These are phyloP conservation scores for Pongo abelii DNA, from an alignment of 2,113 vertebrate species.

Conservation along the genomic window DNA sequence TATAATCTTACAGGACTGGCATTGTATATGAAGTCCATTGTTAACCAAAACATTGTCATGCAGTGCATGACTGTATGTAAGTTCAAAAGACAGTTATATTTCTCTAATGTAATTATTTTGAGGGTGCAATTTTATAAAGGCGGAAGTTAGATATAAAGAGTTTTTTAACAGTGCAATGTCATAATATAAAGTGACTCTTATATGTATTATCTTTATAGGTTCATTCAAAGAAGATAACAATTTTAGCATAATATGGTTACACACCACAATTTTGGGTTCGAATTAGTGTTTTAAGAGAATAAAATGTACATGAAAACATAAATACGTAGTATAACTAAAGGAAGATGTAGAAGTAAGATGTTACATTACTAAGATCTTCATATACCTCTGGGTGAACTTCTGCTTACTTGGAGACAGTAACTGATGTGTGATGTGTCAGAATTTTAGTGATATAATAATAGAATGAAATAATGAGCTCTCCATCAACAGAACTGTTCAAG, in stretches of 20 bases:
- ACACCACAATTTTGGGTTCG: not conserved
- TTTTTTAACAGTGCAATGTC: not conserved
- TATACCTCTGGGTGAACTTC: not conserved
- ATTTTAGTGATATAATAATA: not conserved
- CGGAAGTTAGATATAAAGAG: not conserved
- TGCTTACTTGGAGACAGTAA: not conserved
- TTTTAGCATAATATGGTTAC: not conserved
- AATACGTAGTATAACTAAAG: not conserved
- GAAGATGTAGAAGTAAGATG: not conserved
- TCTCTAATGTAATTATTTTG: not conserved
- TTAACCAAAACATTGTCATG: not conserved
- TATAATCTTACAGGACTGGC: not conserved
- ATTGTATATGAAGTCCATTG: not conserved
- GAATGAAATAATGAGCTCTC: not conserved
- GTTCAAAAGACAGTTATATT: not conserved
- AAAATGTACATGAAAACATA: not conserved
- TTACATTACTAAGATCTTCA: not conserved
- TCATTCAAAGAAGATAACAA: not conserved
- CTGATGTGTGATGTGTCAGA: not conserved
- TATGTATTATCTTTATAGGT: not conserved
- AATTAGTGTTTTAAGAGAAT: slow-evolving; percentile 16
- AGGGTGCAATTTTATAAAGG: not conserved
- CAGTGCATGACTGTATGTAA: not conserved
- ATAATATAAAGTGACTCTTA: not conserved
- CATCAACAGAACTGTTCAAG: not conserved